Conservation (phyloP, 1,140 invertebrate species). For the Megathymus violae region DNA sequence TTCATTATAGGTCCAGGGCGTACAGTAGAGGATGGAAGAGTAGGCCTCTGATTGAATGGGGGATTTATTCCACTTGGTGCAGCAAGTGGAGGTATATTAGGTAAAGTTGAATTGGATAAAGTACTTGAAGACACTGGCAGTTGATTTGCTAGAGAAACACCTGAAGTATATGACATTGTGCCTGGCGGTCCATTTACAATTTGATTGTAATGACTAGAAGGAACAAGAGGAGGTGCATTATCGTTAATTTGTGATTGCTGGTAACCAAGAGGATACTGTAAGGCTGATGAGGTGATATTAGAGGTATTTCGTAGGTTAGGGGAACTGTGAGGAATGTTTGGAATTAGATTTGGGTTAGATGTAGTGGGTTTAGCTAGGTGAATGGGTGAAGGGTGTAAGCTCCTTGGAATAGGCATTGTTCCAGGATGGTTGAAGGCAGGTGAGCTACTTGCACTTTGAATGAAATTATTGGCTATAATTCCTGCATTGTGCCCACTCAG, state of each 20-base stretch:
- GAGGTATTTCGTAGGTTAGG: slow-evolving; percentile 45
- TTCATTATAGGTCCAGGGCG: slow-evolving; percentile 43
- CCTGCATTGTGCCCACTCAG: slow-evolving; percentile 46
- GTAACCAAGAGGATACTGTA: slow-evolving; percentile 54
- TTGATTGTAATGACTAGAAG: slow-evolving; percentile 75
- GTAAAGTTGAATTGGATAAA: slow-evolving; percentile 46
- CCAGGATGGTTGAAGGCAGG: slow-evolving; percentile 74
- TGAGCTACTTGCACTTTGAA: slow-evolving; percentile 73
- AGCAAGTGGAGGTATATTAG: slow-evolving; percentile 44
- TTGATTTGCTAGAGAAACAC: slow-evolving; percentile 40
- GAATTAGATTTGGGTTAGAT: slow-evolving; percentile 46
- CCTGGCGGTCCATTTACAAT: slow-evolving; percentile 63
- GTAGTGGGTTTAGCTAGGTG: slow-evolving; percentile 55
- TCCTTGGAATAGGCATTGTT: slow-evolving; percentile 53
- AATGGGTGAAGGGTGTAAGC: slow-evolving; percentile 60
- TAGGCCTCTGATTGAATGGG: slow-evolving; percentile 43
- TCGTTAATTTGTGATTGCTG: slow-evolving; percentile 76
- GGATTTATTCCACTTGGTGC: slow-evolving; percentile 48
- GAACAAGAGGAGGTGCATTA: slow-evolving; percentile 74
- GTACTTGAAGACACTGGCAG: slow-evolving; percentile 54
- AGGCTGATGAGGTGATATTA: slow-evolving; percentile 47
- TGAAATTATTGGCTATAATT: slow-evolving; percentile 57
- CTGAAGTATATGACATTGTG: slow-evolving; percentile 33
- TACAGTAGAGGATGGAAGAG: slow-evolving; percentile 38
- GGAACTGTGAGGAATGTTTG: slow-evolving; percentile 57